phyloP scores from a whole-genome alignment of 1,140 invertebrate genomes.

The Meloidogyne hapla region DNA sequence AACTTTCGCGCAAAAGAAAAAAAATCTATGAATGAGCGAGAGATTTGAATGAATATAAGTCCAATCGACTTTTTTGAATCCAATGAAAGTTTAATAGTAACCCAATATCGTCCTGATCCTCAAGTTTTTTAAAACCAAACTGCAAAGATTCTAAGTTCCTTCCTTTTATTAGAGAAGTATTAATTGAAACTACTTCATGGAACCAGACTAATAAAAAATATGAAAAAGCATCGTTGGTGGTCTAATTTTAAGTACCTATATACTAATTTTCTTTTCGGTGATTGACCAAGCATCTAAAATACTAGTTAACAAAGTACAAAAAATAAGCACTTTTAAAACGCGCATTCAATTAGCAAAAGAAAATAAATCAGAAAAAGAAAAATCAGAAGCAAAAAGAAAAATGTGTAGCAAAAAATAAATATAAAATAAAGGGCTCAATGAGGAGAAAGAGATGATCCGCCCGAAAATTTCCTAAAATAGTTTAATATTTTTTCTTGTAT shows the following conservation, averaged over 20 bases:
- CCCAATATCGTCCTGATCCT: too few species aligned
- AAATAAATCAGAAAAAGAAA: not conserved
- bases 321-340: not conserved
- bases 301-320: not conserved
- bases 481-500: conserved; percentile 5
- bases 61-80: too few species aligned
- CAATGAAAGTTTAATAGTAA: too few species aligned
- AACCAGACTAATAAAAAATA: not conserved
- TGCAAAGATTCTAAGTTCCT: too few species aligned
- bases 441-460: not conserved
- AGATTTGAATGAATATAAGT: too few species aligned
- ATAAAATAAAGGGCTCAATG: not conserved
- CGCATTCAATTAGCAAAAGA: not conserved
- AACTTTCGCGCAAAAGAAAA: not conserved
- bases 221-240: not conserved
- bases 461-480: not conserved
- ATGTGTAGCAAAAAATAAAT: not conserved
- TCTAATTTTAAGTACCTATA: not conserved
- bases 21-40: not conserved
- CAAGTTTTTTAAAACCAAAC: too few species aligned
- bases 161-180: too few species aligned
- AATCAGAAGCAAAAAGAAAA: not conserved
- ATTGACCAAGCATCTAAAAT: not conserved
- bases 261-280: not conserved
- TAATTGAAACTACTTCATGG: not conserved